Conservation (phyloP, 2,888 invertebrate species). For the Caenorhabditis sp. region DNA sequence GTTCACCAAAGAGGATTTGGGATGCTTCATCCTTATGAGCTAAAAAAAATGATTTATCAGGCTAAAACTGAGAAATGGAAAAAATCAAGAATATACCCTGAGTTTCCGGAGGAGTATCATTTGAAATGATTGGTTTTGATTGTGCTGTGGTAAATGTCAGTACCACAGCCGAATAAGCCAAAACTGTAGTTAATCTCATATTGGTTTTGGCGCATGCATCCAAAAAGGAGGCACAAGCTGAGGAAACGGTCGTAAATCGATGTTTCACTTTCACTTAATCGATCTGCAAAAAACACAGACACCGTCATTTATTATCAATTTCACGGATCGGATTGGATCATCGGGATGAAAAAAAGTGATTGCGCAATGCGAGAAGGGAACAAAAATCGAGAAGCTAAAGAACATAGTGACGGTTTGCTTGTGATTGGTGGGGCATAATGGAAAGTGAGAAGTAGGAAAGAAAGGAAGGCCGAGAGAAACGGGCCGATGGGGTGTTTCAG, state of each 20-base stretch:
- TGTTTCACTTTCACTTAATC: slow-evolving; percentile 12
- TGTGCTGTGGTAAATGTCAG: slow-evolving; percentile 37
- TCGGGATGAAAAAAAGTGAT: neutral
- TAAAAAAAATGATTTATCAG: slow-evolving; percentile 3
- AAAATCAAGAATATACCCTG: slow-evolving; percentile 44
- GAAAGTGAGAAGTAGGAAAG: slow-evolving; percentile 62
- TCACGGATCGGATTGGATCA: slow-evolving; percentile 21
- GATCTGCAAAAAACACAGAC: slow-evolving; percentile 9
- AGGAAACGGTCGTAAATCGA: slow-evolving; percentile 1
- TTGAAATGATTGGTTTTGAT: slow-evolving; percentile 55
- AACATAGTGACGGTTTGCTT: slow-evolving; percentile 32
- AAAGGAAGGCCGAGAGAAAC: slow-evolving; percentile 55
- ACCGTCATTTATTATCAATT: slow-evolving; percentile 8
- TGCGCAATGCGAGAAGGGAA: slow-evolving; percentile 3
- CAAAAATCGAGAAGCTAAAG: slow-evolving; percentile 20
- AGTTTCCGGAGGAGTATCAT: slow-evolving; percentile 51
- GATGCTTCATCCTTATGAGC: slow-evolving; percentile 74
- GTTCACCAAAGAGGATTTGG: slow-evolving; percentile 76
- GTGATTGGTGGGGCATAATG: slow-evolving; percentile 63
- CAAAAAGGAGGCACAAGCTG: slow-evolving; percentile 16
- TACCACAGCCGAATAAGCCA: slow-evolving; percentile 39
- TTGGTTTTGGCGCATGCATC: slow-evolving; percentile 45
- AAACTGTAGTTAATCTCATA: slow-evolving; percentile 43
- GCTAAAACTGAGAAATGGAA: neutral
- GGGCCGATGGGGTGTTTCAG: slow-evolving; percentile 48